Base-by-base conservation (phyloP, 2,797 vertebrate species). In the Hozukius guyotensis region DNA sequence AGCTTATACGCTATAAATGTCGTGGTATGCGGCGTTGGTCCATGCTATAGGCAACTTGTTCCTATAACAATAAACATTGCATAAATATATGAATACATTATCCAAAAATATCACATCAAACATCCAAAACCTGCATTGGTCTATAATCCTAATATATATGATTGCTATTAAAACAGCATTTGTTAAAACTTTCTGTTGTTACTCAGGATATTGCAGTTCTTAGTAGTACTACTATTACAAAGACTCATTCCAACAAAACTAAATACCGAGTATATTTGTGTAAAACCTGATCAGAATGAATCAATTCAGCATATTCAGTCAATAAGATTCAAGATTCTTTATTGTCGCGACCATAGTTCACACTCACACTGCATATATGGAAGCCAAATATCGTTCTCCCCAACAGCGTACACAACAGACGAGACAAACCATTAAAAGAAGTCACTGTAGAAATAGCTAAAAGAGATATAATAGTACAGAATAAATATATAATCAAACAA, bases 401-500 rank as follows among this genome's bases (percentile, higher is more conserved):
- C 0, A 42, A 42, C 38, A 42, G 14, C 38, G 12, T 42, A 42
- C 14, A 42, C 34, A 36, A 36, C 34, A 36, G 34, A 36, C 1
- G 34, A 36, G 0, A 36, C 34, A 36, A 36, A 36, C 11, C 34
- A 0, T 13, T 36, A 13, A 36, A 13, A 36, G 34, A 38, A 14
- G 36, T 14, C 12, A 38, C 36, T 38, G 14, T 14, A 38, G 36
- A 38, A 38, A 38, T 6, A 38, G 36, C 36, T 38, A 38, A 38
- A 38, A 38, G 36, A 38, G 5, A 34, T 38, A 2, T 38, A 38
- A 38, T 38, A 0, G 0, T 0, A 2, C 36, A 38, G 0, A 38
- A 42, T 42, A 42, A 14, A 61, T 63, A 55, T 11, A 31, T 22
- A 56, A 71, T 56, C 20, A 71, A 66, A 12, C 18, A 52, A 8